A percentile compares a stretch with the other conserved stretches of the same genome.
These are phyloP conservation scores for Trididemnum nubilum DNA, from an alignment of 23 tunicate species.

Conservation along the genomic window DNA sequence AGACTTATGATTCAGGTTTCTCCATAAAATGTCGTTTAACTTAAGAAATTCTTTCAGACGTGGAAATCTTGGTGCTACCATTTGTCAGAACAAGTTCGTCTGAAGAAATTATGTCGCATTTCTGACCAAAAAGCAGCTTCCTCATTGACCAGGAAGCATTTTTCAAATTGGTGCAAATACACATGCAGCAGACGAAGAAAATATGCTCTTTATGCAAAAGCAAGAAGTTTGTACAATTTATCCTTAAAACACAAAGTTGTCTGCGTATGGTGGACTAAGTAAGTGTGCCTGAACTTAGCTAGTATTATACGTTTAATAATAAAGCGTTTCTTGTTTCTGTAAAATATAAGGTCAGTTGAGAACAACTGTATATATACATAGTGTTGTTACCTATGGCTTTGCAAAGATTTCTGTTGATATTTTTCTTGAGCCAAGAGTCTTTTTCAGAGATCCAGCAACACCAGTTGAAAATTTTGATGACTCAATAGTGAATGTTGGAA, in stretches of 20 bases:
- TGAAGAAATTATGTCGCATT: background rate
- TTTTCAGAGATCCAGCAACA: too few relatives aligned
- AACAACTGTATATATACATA: too few relatives aligned
- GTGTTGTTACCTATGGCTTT: too few relatives aligned
- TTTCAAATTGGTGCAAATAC: constrained; percentile 41
- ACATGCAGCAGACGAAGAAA: constrained; percentile 14
- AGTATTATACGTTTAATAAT: too few relatives aligned
- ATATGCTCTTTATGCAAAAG: constrained; percentile 18
- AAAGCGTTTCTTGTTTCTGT: too few relatives aligned
- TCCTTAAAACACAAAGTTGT: constrained; percentile 23
- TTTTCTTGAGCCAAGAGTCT: too few relatives aligned
- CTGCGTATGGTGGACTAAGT: constrained; percentile 45
- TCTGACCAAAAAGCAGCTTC: background rate
- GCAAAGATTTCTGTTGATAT: too few relatives aligned
- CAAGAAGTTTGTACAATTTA: constrained; percentile 25
- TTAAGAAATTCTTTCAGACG: constrained; percentile 20
- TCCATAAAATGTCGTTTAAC: too few relatives aligned
- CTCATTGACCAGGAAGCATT: background rate
- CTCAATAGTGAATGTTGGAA: too few relatives aligned
- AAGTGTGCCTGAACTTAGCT: background rate
- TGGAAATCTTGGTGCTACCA: constrained; percentile 50
- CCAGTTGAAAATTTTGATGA: too few relatives aligned
- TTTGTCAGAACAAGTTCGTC: background rate
- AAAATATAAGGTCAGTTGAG: too few relatives aligned
- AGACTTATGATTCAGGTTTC: too few relatives aligned